Percentiles rank a stretch among this genome's conserved stretches.
These are phyloP conservation scores for Drosophila carrolli DNA, from an alignment of 1,140 invertebrate genomes.

Conservation along the genomic window DNA sequence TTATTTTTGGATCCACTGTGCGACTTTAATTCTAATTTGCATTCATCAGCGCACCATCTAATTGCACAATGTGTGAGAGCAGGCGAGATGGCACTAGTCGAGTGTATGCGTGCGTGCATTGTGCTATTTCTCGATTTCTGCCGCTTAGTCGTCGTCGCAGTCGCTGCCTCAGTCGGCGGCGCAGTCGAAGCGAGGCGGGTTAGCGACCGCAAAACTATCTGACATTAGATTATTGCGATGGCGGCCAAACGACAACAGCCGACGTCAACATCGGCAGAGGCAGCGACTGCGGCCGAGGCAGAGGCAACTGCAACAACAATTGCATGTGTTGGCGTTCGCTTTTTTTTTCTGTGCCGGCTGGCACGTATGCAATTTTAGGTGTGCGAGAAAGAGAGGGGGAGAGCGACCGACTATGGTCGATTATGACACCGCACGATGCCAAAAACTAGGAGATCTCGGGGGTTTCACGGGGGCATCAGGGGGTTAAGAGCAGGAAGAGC, in stretches of 20 bases:
- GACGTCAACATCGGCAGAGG: constrained; percentile 55
- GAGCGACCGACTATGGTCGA: constrained; percentile 21
- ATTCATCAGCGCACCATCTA: constrained; percentile 77
- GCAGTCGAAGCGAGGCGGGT: constrained; percentile 64
- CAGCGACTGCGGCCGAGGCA: constrained; percentile 4
- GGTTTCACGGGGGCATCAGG: constrained; percentile 1
- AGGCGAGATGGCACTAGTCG: constrained; percentile 7
- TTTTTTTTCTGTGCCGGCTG: constrained; percentile 44
- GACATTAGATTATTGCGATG: constrained; percentile 85
- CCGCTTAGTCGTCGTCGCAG: constrained; percentile 32
- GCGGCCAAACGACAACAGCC: constrained; percentile 85
- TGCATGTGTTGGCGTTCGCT: constrained; percentile 46
- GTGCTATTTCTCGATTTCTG: constrained; percentile 61
- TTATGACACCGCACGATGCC: constrained; percentile 72
- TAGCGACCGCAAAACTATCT: constrained; percentile 85
- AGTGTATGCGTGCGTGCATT: constrained; percentile 47
- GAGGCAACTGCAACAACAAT: constrained; percentile 16
- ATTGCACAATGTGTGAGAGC: constrained; percentile 60
- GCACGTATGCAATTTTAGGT: constrained; percentile 48
- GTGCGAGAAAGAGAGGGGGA: neutral
- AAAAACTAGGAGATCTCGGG: constrained; percentile 39
- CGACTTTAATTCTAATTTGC: constrained; percentile 72
- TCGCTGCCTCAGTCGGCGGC: constrained; percentile 10
- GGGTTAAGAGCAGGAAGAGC: constrained; percentile 20
- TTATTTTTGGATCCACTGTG: constrained; percentile 26